Evolutionary conservation across 2,888 invertebrate species (phyloP), one percentile per base, ranked within the genome.

Genomic region (Ophion obscuratus): DNA sequence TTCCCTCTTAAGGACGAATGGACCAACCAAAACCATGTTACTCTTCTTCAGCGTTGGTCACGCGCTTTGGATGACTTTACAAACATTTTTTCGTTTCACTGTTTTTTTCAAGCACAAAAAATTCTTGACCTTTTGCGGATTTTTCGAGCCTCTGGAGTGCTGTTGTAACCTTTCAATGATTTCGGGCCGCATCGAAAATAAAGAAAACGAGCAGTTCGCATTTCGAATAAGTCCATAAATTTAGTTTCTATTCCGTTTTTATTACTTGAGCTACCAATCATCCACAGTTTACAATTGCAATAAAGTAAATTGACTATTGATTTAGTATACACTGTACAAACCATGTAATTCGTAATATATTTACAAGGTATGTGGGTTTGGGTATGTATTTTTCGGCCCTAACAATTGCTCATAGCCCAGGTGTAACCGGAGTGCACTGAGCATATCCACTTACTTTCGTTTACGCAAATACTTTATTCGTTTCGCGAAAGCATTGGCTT

Each of bases 321-420:
- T 74, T 81, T 77, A 66, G 81, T 77, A 74, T 81, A 81, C 85
- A 78, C 81, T 85, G 85, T 81, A 85, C 81, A 85, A 81, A 78
- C 78, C 81, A 78, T 81, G 81, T 62, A 85, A 81, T 81, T 78
- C 74, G 67, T 59, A 57, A 44, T 47, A 77, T 85, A 85, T 85
- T 78, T 78, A 85, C 81, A 85, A 68, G 64, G 36, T 81, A 66
- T 81, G 24, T 73, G 76, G 73, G 62, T 81, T 14, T 62, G 53
- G 77, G 68, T 73, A 57, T 80, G 20, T 27, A 40, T 36, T 77
- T n/a, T n/a, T 53, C 53, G 53, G 0, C 47, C 40, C 31, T 36
- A 59, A 53, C 17, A 53, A 53, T 17, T 53, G 40, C 36, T 59
- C 10, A 27, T n/a, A 59, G 31, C 59, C 7, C n/a, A 24, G 27